phyloP scores from a whole-genome alignment of 1,140 invertebrate species.

The Brachionus plicatilis region DNA sequence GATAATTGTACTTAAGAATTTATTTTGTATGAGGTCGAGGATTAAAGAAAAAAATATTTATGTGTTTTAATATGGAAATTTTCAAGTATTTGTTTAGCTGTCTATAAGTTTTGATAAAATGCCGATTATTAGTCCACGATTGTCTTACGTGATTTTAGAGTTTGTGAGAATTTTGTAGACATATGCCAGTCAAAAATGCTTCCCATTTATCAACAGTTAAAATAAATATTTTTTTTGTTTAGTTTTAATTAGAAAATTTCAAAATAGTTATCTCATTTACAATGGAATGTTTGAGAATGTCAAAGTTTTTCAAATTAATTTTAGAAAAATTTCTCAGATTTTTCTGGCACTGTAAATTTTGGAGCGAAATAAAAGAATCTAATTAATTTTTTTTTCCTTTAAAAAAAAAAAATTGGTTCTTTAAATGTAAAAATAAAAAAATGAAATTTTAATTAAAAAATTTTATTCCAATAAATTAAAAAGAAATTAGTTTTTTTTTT shows the following conservation, averaged over 20 bases:
- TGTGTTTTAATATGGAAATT: neutral
- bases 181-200: neutral
- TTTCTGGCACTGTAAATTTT: neutral
- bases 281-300: neutral
- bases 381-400: neutral
- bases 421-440: neutral
- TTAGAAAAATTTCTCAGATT: neutral
- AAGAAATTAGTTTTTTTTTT: no score
- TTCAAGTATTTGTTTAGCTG: constrained; percentile 11
- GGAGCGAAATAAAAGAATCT: no score
- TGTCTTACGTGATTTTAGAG: neutral
- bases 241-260: neutral
- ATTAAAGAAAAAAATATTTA: neutral
- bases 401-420: neutral
- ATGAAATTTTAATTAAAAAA: neutral
- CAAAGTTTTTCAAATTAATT: no score
- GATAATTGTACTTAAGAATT: neutral
- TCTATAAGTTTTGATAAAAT: neutral
- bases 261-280: neutral
- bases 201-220: neutral
- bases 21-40: neutral
- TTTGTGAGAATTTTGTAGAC: neutral
- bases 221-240: neutral
- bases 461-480: no score
- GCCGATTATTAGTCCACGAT: neutral